Conservation (phyloP, 2,113 vertebrate species). For the Pelvicachromis taeniatus region DNA sequence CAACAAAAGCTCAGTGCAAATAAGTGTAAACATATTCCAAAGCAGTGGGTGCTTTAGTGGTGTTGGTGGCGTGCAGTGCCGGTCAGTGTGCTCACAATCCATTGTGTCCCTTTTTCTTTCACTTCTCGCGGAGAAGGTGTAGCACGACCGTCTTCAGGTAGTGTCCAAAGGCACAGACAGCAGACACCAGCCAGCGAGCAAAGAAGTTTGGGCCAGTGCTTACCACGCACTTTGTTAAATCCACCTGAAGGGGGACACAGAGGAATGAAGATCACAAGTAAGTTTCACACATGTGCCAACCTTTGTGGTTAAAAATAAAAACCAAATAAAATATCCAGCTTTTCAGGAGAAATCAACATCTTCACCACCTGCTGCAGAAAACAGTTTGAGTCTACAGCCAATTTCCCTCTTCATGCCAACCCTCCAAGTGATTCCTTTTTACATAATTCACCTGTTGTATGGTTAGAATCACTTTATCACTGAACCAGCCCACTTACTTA, state of each 20-base stretch:
- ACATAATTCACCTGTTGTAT: background rate
- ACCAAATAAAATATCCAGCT: background rate
- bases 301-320: background rate
- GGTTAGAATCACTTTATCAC: background rate
- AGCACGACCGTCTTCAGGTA: conserved; percentile 87
- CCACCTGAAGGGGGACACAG: conserved; percentile 71
- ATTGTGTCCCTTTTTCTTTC: conserved; percentile 47
- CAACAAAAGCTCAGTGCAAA: conserved; percentile 53
- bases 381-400: background rate
- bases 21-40: conserved; percentile 63
- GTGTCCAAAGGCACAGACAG: conserved; percentile 81
- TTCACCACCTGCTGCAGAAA: background rate
- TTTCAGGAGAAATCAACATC: background rate
- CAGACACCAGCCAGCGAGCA: conserved; percentile 88
- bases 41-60: conserved; percentile 28
- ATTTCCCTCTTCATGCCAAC: background rate
- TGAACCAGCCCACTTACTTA: background rate
- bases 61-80: background rate
- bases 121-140: conserved; percentile 88
- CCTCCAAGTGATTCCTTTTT: background rate
- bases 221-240: conserved; percentile 91
- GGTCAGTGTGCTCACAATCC: background rate
- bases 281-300: background rate
- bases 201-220: conserved; percentile 83
- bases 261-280: background rate